phyloP scores from a whole-genome alignment of 2,888 invertebrate genomes.

The Caprella mutica region DNA sequence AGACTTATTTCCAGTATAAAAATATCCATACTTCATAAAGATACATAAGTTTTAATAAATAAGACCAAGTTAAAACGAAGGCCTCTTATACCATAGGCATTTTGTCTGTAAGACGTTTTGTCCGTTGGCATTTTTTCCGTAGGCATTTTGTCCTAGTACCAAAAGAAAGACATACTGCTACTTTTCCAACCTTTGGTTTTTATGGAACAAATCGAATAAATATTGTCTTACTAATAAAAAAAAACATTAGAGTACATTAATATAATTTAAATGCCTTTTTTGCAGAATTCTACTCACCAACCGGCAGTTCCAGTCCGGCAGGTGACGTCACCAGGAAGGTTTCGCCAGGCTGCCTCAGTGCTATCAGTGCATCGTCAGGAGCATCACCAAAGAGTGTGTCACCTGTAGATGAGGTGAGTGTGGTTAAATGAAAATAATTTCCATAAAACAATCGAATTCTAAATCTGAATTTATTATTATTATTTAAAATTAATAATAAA shows the following conservation, averaged over 20 bases:
- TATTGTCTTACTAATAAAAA: neutral
- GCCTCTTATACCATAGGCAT: too few relatives aligned
- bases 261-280: neutral
- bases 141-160: too few relatives aligned
- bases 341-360: neutral
- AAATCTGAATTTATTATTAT: too few relatives aligned
- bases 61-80: too few relatives aligned
- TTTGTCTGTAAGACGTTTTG: too few relatives aligned
- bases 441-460: neutral
- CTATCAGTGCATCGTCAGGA: too few relatives aligned
- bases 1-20: too few relatives aligned
- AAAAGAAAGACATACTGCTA: too few relatives aligned
- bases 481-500: too few relatives aligned
- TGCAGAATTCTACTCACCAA: neutral
- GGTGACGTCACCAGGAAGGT: neutral
- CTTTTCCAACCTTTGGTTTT: neutral
- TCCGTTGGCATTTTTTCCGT: too few relatives aligned
- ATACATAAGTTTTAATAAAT: too few relatives aligned
- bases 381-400: conserved; percentile 15
- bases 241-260: neutral
- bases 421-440: neutral
- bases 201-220: neutral
- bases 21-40: too few relatives aligned
- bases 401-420: conserved; percentile 13
- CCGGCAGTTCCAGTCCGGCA: neutral